These are phyloP conservation scores for Tubulanus polymorphus DNA, from an alignment of 2,888 invertebrate genomes.

Conservation along the genomic window DNA sequence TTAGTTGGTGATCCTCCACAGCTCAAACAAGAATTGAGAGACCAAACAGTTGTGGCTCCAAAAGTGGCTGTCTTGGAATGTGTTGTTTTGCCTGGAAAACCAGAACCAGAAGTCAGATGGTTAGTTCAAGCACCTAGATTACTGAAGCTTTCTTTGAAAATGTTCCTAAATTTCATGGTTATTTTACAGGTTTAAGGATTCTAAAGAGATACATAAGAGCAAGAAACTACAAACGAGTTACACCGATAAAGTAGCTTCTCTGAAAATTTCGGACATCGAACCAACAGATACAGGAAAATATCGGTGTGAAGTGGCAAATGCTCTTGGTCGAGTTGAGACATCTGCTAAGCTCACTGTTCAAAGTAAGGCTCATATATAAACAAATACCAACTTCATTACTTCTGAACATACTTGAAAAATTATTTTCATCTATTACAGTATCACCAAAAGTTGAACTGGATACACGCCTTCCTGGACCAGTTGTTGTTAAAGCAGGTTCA, in stretches of 20 bases:
- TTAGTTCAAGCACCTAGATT: slow-evolving; percentile 19
- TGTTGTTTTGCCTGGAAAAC: slow-evolving; percentile 44
- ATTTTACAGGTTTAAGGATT: slow-evolving; percentile 41
- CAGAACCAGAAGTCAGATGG: slow-evolving; percentile 45
- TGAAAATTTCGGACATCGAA: slow-evolving; percentile 43
- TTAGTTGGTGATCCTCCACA: slow-evolving; percentile 44
- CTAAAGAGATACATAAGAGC: slow-evolving; percentile 38
- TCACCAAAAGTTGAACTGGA: slow-evolving; percentile 3
- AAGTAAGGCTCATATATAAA: slow-evolving; percentile 31
- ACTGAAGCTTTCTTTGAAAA: too few species aligned
- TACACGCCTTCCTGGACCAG: neutral
- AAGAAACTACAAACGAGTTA: slow-evolving; percentile 81
- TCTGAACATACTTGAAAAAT: neutral
- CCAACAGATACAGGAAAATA: slow-evolving; percentile 41
- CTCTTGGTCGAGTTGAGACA: slow-evolving; percentile 36
- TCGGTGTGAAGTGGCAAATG: slow-evolving; percentile 46
- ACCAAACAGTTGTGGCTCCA: slow-evolving; percentile 35
- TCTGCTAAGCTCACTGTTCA: slow-evolving; percentile 41
- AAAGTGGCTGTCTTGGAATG: slow-evolving; percentile 40
- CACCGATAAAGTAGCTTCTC: slow-evolving; percentile 72
- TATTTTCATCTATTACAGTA: neutral
- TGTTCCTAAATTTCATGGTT: too few species aligned
- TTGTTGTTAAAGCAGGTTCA: slow-evolving; percentile 3
- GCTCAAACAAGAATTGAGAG: slow-evolving; percentile 35
- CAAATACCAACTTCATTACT: too few species aligned